Percentiles rank a stretch among this genome's conserved stretches.
These are phyloP conservation scores for Chloroceryle amazona DNA, from an alignment of 2,797 vertebrate genomes.

Conservation along the genomic window DNA sequence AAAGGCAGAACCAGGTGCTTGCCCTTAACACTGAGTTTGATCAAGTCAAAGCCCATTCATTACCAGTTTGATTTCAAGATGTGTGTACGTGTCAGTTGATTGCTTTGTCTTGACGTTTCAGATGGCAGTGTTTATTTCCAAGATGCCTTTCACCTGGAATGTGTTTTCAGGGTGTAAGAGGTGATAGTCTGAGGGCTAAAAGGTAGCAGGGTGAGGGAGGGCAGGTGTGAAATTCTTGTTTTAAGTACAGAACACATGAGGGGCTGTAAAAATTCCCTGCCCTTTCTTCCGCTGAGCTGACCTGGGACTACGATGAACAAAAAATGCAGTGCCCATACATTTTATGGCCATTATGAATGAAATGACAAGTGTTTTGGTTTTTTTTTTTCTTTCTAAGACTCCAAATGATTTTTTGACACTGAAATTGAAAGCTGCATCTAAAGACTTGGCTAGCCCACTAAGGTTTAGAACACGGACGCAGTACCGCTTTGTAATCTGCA, in stretches of 20 bases:
- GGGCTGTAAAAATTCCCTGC: no score
- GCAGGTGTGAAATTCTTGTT: not conserved
- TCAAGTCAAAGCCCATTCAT: not conserved
- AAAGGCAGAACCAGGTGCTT: no score
- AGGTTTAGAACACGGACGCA: not conserved
- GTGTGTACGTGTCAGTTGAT: not conserved
- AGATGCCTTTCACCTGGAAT: not conserved
- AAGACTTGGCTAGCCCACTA: not conserved
- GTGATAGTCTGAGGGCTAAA: not conserved
- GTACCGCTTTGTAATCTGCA: rapidly evolving
- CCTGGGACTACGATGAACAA: not conserved
- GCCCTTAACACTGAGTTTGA: not conserved
- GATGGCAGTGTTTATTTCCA: not conserved
- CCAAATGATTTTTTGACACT: not conserved
- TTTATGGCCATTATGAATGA: not conserved
- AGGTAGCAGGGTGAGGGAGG: not conserved
- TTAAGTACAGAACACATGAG: not conserved
- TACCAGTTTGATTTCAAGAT: no score
- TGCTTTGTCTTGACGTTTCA: not conserved
- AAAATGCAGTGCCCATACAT: rapidly evolving
- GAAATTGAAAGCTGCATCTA: not conserved
- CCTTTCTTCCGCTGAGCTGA: not conserved
- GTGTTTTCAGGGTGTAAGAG: not conserved
- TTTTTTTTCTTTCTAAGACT: not conserved
- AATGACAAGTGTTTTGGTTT: not conserved